phyloP scores from a whole-genome alignment of 2,888 invertebrate species.

The Tetheella fluctuosa region DNA sequence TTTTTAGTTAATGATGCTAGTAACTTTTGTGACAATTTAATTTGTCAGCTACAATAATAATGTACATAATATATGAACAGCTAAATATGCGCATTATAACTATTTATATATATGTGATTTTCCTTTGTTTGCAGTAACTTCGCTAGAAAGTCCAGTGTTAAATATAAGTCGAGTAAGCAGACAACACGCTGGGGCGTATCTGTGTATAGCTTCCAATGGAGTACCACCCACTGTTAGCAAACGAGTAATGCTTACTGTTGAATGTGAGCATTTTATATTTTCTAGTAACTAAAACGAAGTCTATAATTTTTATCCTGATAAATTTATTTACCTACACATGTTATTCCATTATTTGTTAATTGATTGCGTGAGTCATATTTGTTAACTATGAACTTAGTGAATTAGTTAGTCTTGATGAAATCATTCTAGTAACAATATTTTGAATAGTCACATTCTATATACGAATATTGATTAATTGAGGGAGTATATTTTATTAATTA shows the following conservation, averaged over 20 bases:
- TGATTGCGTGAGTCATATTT: too few relatives aligned
- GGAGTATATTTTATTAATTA: too few relatives aligned
- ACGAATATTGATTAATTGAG: too few relatives aligned
- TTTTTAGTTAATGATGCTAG: too few relatives aligned
- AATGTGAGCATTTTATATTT: constrained; percentile 85
- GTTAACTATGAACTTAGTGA: too few relatives aligned
- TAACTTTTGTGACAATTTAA: too few relatives aligned
- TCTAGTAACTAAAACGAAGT: background rate
- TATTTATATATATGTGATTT: background rate
- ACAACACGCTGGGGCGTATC: constrained; percentile 91
- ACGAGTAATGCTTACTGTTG: constrained; percentile 92
- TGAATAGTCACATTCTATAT: too few relatives aligned
- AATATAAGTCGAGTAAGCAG: constrained; percentile 88
- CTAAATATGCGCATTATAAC: too few relatives aligned
- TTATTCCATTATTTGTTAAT: too few relatives aligned
- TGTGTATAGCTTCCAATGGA: constrained; percentile 93
- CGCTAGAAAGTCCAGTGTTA: constrained; percentile 87
- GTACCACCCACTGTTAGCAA: constrained; percentile 95
- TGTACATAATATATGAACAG: too few relatives aligned
- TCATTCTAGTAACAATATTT: background rate
- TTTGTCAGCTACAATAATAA: too few relatives aligned
- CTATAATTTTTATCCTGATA: constrained; percentile 7
- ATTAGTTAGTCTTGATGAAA: too few relatives aligned
- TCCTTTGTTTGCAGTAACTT: constrained; percentile 79
- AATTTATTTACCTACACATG: background rate